phyloP scores from a whole-genome alignment of 2,113 vertebrate species.

The Bothrops jararaca region DNA sequence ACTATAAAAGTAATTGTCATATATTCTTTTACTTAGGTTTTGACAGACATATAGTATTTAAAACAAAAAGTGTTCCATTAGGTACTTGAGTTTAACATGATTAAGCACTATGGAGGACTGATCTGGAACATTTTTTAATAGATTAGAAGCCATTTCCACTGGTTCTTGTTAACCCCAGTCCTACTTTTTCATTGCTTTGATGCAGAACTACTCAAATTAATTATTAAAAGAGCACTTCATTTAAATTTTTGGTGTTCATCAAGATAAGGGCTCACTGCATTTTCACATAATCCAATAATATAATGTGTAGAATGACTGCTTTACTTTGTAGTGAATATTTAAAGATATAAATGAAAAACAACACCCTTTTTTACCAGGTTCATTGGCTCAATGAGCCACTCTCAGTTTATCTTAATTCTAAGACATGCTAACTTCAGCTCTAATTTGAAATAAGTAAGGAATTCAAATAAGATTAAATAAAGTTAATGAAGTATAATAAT shows the following conservation, averaged over 20 bases:
- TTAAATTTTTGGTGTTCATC: conserved; percentile 44
- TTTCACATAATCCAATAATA: conserved; percentile 33
- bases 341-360: conserved; percentile 44
- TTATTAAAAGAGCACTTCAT: conserved; percentile 43
- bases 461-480: conserved; percentile 34
- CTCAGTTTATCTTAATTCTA: conserved; percentile 11
- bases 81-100: neutral
- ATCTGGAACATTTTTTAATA: neutral
- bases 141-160: conserved; percentile 11
- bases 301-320: conserved; percentile 30
- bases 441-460: neutral
- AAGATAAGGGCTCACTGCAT: conserved; percentile 35
- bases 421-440: conserved; percentile 8
- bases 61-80: neutral
- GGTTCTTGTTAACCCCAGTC: conserved; percentile 25
- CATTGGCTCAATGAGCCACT: conserved; percentile 15
- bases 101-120: neutral
- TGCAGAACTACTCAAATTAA: conserved; percentile 37
- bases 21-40: neutral
- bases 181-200: conserved; percentile 35
- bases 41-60: conserved; percentile 5
- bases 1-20: neutral
- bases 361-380: conserved; percentile 2
- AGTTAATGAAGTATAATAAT: conserved; percentile 26
- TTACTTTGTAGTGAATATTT: conserved; percentile 31